A percentile compares a stretch with the other conserved stretches of the same genome.
phyloP scores from a whole-genome alignment of 1,140 invertebrate genomes.

The Berghia stephanieae region DNA sequence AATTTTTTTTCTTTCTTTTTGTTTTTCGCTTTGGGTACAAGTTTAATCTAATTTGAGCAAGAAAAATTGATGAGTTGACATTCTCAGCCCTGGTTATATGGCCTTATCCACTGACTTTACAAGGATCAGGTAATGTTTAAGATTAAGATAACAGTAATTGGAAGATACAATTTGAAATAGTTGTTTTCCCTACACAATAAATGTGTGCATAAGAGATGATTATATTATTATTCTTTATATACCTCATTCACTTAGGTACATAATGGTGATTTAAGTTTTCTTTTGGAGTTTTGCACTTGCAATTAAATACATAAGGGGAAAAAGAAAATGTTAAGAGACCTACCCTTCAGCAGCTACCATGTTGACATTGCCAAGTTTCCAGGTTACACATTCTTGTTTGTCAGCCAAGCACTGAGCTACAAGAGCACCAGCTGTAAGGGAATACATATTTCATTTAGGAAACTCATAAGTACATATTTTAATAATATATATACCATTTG shows the following conservation, averaged over 20 bases:
- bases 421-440: conserved; percentile 52
- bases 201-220: background rate
- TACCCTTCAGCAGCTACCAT: conserved; percentile 48
- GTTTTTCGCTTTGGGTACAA: no score
- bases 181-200: background rate
- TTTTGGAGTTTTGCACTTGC: background rate
- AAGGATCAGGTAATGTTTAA: no score
- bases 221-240: background rate
- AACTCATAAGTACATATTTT: background rate
- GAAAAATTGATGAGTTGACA: no score
- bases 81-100: no score
- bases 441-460: background rate
- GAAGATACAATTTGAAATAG: no score
- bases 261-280: no score
- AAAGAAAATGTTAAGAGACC: conserved; percentile 22
- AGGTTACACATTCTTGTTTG: conserved; percentile 55
- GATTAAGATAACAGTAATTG: no score
- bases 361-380: conserved; percentile 55
- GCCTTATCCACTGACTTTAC: no score
- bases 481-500: no score
- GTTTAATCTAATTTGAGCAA: no score
- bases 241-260: background rate
- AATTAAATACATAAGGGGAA: background rate
- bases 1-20: no score
- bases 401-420: conserved; percentile 62